A percentile compares a stretch with the other conserved stretches of the same genome.
Evolutionary conservation across 2,797 vertebrate genomes (phyloP).

Genomic region (Vultur gryphus): DNA sequence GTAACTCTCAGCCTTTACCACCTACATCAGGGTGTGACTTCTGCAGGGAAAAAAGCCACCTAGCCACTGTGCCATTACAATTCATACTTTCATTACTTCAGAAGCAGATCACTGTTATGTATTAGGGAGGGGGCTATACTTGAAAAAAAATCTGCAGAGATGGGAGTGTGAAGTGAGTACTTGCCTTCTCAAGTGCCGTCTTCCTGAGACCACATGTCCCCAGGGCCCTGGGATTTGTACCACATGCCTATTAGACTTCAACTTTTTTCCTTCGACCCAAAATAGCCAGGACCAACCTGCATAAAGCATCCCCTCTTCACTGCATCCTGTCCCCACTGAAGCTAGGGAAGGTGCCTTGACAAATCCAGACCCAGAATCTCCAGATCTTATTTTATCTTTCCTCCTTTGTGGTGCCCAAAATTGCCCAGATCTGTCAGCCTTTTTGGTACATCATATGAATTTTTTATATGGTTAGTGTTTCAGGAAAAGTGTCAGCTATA

Average conservation of each 20-base stretch:
- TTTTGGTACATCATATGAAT: background rate
- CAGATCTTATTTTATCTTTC: background rate
- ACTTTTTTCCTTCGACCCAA: background rate
- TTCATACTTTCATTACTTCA: background rate
- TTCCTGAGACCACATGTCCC: background rate
- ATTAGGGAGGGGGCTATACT: background rate
- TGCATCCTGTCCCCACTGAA: background rate
- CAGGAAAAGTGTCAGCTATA: background rate
- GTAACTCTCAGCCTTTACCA: background rate
- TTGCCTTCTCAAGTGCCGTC: background rate
- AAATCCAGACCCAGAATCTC: background rate
- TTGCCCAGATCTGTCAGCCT: background rate
- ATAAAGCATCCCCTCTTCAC: background rate
- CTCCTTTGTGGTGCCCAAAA: background rate
- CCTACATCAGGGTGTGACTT: background rate
- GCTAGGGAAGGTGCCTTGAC: background rate
- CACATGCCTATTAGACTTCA: background rate
- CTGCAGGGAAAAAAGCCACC: too few species aligned
- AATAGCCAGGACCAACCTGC: background rate
- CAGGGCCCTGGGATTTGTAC: background rate
- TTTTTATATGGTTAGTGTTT: background rate
- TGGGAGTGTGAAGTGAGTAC: background rate
- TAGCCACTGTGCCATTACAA: background rate
- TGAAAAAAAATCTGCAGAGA: background rate
- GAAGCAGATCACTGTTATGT: background rate